Conservation (phyloP, 2,113 vertebrate species). For the Natator depressus region DNA sequence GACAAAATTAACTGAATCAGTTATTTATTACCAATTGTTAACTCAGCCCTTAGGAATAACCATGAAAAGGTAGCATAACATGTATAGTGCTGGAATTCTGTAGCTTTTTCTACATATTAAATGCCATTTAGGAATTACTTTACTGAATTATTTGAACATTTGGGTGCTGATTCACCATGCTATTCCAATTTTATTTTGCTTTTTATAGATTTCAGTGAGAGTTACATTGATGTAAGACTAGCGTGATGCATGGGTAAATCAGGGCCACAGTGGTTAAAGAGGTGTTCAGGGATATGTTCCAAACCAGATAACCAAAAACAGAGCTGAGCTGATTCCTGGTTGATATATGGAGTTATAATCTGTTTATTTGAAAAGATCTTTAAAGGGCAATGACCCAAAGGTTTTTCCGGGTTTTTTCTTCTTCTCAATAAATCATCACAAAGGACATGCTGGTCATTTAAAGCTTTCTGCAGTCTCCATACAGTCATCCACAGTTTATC, state of each 20-base stretch:
- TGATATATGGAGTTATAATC: neutral
- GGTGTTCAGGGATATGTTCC: neutral
- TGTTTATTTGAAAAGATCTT: neutral
- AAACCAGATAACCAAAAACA: neutral
- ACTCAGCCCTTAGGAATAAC: neutral
- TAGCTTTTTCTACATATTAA: neutral
- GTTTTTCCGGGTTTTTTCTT: neutral
- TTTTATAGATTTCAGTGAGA: neutral
- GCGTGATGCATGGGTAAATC: neutral
- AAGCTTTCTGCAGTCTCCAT: neutral
- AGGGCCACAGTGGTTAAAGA: neutral
- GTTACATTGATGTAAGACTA: neutral
- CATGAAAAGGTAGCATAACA: rapidly evolving
- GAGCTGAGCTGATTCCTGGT: neutral
- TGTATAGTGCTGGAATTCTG: neutral
- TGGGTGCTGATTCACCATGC: neutral
- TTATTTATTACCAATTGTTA: neutral
- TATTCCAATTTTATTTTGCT: neutral
- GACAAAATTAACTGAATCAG: neutral
- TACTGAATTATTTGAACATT: neutral
- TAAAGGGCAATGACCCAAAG: neutral
- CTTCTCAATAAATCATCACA: neutral
- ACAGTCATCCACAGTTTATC: neutral
- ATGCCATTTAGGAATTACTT: neutral
- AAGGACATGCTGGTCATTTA: neutral